phyloP scores from a whole-genome alignment of 2,797 vertebrate genomes.

The Saguinus oedipus region DNA sequence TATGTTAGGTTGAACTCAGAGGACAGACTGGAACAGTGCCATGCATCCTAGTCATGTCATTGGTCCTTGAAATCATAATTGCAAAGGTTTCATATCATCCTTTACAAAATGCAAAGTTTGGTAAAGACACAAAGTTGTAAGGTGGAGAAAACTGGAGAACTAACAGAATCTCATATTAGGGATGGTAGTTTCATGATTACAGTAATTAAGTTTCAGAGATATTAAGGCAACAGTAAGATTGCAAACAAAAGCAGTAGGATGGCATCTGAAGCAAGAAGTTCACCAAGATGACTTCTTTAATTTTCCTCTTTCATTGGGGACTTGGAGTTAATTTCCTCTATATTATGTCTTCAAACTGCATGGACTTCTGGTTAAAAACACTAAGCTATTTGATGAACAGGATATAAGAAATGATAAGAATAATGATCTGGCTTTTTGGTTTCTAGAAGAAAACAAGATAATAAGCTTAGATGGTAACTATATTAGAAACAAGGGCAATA shows the following conservation, averaged over 20 bases:
- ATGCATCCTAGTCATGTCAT: neutral
- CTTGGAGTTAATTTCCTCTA: neutral
- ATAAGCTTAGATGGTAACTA: neutral
- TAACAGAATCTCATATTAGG: neutral
- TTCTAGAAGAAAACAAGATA: neutral
- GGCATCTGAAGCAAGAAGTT: neutral
- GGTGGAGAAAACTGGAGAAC: neutral
- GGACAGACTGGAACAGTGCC: neutral
- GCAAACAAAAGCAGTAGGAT: neutral
- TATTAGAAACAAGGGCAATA: neutral
- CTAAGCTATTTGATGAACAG: neutral
- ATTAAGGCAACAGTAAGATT: neutral
- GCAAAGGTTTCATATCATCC: neutral
- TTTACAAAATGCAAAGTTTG: constrained; percentile 27
- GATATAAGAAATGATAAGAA: neutral
- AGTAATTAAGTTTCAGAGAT: constrained; percentile 23
- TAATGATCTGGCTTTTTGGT: neutral
- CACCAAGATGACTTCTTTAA: neutral
- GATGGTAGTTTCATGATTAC: neutral
- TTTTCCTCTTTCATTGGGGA: neutral
- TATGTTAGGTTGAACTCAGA: neutral
- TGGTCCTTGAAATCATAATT: neutral
- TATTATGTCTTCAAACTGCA: neutral
- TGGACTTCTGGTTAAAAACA: neutral
- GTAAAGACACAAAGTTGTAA: neutral